Percentiles rank a stretch among this genome's conserved stretches.
These are phyloP conservation scores for Spea bombifrons DNA, from an alignment of 2,113 vertebrate genomes.

Conservation along the genomic window DNA sequence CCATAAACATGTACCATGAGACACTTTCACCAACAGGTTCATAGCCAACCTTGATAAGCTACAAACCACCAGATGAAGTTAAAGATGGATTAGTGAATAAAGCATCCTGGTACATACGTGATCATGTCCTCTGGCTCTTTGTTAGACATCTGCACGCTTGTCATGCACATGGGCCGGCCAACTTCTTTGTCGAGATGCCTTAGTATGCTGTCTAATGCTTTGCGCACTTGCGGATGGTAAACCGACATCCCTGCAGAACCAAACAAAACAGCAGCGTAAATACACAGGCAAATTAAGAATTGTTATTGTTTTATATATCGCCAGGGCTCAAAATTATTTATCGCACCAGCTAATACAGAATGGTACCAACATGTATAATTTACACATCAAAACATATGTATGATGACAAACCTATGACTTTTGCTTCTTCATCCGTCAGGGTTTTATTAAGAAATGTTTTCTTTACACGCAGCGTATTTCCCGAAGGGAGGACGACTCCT, in stretches of 20 bases:
- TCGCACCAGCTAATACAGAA: too few relatives aligned
- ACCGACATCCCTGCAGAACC: slow-evolving; percentile 89
- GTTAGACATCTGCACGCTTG: slow-evolving; percentile 96
- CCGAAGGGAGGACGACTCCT: slow-evolving; percentile 92
- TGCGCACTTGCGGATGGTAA: slow-evolving; percentile 97
- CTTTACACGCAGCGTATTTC: slow-evolving; percentile 97
- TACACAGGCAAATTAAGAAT: too few relatives aligned
- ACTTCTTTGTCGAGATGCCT: slow-evolving; percentile 97
- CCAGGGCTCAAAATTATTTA: too few relatives aligned
- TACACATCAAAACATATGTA: too few relatives aligned
- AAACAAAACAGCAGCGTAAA: too few relatives aligned
- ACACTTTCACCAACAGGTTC: too few relatives aligned
- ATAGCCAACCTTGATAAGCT: too few relatives aligned
- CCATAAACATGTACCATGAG: too few relatives aligned
- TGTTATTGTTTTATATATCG: too few relatives aligned
- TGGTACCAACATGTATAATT: too few relatives aligned
- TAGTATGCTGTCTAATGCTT: slow-evolving; percentile 93
- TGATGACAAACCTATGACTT: slow-evolving; percentile 84
- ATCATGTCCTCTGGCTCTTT: slow-evolving; percentile 99
- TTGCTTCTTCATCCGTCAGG: slow-evolving; percentile 95
- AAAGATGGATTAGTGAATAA: too few relatives aligned
- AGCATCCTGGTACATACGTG: slow-evolving; percentile 73
- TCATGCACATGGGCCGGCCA: slow-evolving; percentile 98
- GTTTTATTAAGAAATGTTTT: slow-evolving; percentile 99
- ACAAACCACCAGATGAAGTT: too few relatives aligned